Evolutionary conservation across 2,113 vertebrate genomes (phyloP).

Genomic region (Oncorhynchus kisutch): DNA sequence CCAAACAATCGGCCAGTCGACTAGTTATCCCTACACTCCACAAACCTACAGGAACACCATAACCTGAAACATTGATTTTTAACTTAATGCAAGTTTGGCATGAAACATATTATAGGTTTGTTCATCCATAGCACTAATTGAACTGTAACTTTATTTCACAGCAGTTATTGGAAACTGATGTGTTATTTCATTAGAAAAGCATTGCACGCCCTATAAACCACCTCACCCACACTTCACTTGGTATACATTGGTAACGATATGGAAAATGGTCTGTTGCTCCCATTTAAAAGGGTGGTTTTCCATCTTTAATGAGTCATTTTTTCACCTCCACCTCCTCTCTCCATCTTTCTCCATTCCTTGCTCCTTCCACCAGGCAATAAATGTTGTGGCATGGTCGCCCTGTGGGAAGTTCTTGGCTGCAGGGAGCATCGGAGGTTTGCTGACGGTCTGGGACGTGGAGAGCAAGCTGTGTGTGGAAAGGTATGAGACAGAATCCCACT

Average conservation of each 20-base stretch:
- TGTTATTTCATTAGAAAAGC: not conserved
- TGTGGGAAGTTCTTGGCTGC: constrained; percentile 87
- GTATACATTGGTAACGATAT: not conserved
- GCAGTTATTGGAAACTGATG: not conserved
- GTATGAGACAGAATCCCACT: constrained; percentile 60
- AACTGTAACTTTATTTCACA: not conserved
- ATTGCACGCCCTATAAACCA: not conserved
- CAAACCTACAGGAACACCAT: too few species aligned
- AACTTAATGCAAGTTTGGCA: too few species aligned
- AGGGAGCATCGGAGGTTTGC: constrained; percentile 80
- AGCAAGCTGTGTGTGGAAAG: constrained; percentile 86
- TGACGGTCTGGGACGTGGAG: constrained; percentile 84
- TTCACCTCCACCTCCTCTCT: not conserved
- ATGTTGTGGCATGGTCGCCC: constrained; percentile 89
- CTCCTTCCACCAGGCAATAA: constrained; percentile 76
- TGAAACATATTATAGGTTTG: too few species aligned
- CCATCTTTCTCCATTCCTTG: not conserved
- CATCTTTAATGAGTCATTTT: not conserved
- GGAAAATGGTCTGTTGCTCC: not conserved
- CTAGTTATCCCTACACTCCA: too few species aligned
- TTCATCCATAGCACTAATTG: too few species aligned
- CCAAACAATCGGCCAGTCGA: too few species aligned
- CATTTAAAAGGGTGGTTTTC: not conserved
- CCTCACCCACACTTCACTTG: not conserved
- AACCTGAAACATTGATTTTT: too few species aligned